These are phyloP conservation scores for Girardinichthys multiradiatus DNA, from an alignment of 2,113 vertebrate genomes.

Conservation along the genomic window DNA sequence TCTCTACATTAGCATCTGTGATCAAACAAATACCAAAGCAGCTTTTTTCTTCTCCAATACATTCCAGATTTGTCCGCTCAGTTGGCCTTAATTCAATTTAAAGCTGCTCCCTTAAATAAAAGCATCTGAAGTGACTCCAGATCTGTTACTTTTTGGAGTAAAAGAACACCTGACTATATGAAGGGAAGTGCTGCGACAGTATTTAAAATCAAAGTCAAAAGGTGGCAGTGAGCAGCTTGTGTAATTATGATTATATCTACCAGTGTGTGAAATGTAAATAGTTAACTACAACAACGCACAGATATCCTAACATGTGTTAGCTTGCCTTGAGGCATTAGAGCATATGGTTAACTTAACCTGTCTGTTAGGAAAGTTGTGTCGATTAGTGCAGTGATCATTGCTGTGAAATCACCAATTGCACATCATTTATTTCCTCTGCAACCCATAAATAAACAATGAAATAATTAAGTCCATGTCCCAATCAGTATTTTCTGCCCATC, in stretches of 20 bases:
- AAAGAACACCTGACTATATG: background rate
- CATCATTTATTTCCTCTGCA: background rate
- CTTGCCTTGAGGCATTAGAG: background rate
- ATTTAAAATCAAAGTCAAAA: background rate
- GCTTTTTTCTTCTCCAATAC: background rate
- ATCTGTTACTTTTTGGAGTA: constrained; percentile 4
- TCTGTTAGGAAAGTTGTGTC: background rate
- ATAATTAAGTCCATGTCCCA: background rate
- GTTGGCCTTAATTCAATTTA: background rate
- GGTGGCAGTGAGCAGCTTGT: background rate
- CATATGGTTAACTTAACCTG: constrained; percentile 4
- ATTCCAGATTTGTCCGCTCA: background rate
- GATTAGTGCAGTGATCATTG: background rate
- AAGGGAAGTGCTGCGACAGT: background rate
- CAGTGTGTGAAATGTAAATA: constrained; percentile 3
- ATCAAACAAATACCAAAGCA: constrained; percentile 16
- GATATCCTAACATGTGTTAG: constrained; percentile 2
- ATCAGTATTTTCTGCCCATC: background rate
- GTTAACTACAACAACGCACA: constrained; percentile 9
- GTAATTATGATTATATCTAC: background rate
- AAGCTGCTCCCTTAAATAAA: background rate
- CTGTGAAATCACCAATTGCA: background rate
- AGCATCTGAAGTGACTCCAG: constrained; percentile 1
- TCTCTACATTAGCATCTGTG: constrained; percentile 8
- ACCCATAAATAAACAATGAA: background rate